phyloP scores from a whole-genome alignment of 2,888 invertebrate species.

The Nyleta sp. region DNA sequence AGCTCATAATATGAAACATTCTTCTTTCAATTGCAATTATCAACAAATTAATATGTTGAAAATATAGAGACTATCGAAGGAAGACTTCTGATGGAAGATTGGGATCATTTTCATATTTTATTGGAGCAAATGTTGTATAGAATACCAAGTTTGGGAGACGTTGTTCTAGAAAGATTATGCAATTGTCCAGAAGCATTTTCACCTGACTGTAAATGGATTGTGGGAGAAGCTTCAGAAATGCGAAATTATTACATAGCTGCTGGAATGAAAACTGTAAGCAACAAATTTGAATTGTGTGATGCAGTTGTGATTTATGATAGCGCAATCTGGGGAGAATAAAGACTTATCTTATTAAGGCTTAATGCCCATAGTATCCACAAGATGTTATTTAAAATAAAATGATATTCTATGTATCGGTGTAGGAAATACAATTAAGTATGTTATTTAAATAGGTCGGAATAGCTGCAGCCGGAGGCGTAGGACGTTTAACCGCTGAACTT shows the following conservation, averaged over 20 bases:
- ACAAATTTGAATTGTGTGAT: too few species aligned
- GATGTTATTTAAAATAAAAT: too few species aligned
- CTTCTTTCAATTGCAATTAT: too few species aligned
- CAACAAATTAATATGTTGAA: too few species aligned
- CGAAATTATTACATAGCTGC: slow-evolving; percentile 88
- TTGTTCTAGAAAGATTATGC: slow-evolving; percentile 90
- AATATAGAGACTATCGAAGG: slow-evolving; percentile 85
- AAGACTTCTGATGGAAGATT: slow-evolving; percentile 92
- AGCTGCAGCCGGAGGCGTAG: slow-evolving; percentile 97
- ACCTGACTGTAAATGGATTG: slow-evolving; percentile 97
- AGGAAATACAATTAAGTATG: neutral
- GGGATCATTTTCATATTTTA: slow-evolving; percentile 97
- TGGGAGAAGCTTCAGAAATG: slow-evolving; percentile 97
- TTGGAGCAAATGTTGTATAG: slow-evolving; percentile 93
- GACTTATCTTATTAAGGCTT: too few species aligned
- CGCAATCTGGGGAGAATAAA: too few species aligned
- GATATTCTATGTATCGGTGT: too few species aligned
- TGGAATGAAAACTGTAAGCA: slow-evolving; percentile 94
- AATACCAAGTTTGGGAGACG: slow-evolving; percentile 90
- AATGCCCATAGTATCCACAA: too few species aligned
- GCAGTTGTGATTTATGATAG: too few species aligned
- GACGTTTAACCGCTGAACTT: slow-evolving; percentile 93
- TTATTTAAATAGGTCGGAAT: slow-evolving; percentile 87
- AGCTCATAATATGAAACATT: too few species aligned
- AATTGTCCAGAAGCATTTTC: slow-evolving; percentile 98